Base-by-base conservation (phyloP, 2,797 vertebrate genomes). In the Trachops cirrhosus region DNA sequence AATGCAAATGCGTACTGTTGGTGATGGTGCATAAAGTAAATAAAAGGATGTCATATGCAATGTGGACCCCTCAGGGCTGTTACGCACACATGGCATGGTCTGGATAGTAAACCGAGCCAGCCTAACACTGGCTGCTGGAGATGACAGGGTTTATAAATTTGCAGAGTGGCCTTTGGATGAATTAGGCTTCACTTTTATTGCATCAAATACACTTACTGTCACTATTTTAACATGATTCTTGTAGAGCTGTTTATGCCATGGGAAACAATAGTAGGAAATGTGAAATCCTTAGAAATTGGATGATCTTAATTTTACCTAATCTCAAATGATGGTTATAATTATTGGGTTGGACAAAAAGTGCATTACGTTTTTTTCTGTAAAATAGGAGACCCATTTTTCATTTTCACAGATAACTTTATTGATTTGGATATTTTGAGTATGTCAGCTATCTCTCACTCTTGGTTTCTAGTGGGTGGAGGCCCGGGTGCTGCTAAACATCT, bases 1-100 rank as follows among this genome's bases (percentile, higher is more conserved):
- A 18, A 5, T 75, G 87, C 68, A 68, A 70, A 19, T 78, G 44
- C 54, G 77, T 73, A 41, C 77, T 90, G 62, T 32, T 67, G 62
- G n/a, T 78, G 92, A 73, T 93, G 80, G 68, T 64, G 39, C 86
- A 50, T 89, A 82, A 95, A 96, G 86, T 62, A 89, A 80, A 86
- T 48, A 34, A 77, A 71, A 94, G n/a, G 15, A 3, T 85, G 18
- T 46, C 26, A 4, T 32, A 15, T 74, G 52, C 44, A 34, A 68
- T 90, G 52, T 62, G 95, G 95, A 54, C 67, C 80, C 80, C 92
- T 46, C 78, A 71, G 74, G 75, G 92, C 75, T 87, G 44, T 3
- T 86, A 8, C n/a, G 22, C 73, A 4, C 26, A 26, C 5, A 39
- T 79, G 62, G 39, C 9, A 11, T 71, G 64, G 64, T 86, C 34